Conservation (phyloP, 2,797 vertebrate species). For the Lacerta agilis region DNA sequence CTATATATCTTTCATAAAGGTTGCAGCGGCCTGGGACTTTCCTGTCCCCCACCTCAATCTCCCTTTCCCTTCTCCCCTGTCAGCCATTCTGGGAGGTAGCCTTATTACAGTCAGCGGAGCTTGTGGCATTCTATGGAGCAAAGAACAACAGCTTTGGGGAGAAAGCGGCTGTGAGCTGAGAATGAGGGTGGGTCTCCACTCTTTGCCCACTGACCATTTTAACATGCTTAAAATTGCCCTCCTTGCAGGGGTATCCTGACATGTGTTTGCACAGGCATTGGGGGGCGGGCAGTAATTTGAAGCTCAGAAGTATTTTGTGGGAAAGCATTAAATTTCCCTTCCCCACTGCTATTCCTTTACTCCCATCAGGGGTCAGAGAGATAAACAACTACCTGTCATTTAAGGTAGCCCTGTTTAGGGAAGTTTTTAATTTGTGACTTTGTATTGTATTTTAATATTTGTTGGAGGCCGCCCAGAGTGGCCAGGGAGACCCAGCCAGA, state of each 20-base stretch:
- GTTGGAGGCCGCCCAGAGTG: too few relatives aligned
- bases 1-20: not conserved
- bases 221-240: not conserved
- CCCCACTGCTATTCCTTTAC: not conserved
- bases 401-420: too few relatives aligned
- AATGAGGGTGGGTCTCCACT: not conserved
- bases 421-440: too few relatives aligned
- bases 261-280: not conserved
- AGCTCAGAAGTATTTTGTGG: not conserved
- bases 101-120: not conserved
- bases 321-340: not conserved
- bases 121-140: not conserved
- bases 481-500: too few relatives aligned
- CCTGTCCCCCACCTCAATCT: not conserved
- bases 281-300: not conserved
- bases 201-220: not conserved
- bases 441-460: too few relatives aligned
- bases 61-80: not conserved
- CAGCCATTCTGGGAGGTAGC: too few relatives aligned
- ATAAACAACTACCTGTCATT: too few relatives aligned
- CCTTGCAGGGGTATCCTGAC: not conserved
- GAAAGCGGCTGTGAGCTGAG: not conserved
- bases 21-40: not conserved
- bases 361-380: too few relatives aligned
- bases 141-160: not conserved